A percentile compares a stretch with the other conserved stretches of the same genome.
Evolutionary conservation across 2,888 invertebrate genomes (phyloP).

Genomic region (Pterostichus madidus): DNA sequence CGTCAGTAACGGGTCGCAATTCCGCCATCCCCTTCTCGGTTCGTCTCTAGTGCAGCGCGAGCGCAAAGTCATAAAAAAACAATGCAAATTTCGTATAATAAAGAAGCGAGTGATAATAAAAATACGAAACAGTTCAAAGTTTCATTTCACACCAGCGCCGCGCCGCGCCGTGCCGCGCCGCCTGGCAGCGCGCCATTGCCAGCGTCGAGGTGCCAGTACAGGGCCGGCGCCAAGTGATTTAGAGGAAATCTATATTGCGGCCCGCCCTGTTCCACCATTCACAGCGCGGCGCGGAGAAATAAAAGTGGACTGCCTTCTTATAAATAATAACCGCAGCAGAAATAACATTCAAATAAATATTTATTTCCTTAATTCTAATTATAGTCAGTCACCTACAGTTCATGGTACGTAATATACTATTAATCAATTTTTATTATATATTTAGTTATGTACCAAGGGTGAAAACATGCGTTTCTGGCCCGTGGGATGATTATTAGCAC

Average conservation of each 20-base stretch:
- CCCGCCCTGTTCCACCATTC: not conserved
- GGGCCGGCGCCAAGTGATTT: constrained; percentile 59
- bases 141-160: constrained; percentile 70
- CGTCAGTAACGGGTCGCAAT: not conserved
- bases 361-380: too few relatives aligned
- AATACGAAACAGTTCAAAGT: constrained; percentile 71
- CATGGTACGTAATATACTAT: too few relatives aligned
- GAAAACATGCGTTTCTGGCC: too few relatives aligned
- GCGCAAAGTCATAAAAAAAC: constrained; percentile 54
- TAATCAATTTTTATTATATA: too few relatives aligned
- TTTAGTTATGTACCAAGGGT: too few relatives aligned
- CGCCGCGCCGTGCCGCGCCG: constrained; percentile 2
- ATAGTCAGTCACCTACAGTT: too few relatives aligned
- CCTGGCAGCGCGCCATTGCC: constrained; percentile 57
- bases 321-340: too few relatives aligned
- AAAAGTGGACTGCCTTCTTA: too few relatives aligned
- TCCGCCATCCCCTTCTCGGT: constrained; percentile 8
- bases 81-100: constrained; percentile 70
- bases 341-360: too few relatives aligned
- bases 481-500: too few relatives aligned
- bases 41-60: constrained; percentile 4
- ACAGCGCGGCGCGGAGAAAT: too few relatives aligned
- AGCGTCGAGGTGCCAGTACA: constrained; percentile 36
- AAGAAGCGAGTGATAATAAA: constrained; percentile 72
- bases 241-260: constrained; percentile 51